Conservation (phyloP, 2,113 vertebrate genomes). For the Lepus americanus region DNA sequence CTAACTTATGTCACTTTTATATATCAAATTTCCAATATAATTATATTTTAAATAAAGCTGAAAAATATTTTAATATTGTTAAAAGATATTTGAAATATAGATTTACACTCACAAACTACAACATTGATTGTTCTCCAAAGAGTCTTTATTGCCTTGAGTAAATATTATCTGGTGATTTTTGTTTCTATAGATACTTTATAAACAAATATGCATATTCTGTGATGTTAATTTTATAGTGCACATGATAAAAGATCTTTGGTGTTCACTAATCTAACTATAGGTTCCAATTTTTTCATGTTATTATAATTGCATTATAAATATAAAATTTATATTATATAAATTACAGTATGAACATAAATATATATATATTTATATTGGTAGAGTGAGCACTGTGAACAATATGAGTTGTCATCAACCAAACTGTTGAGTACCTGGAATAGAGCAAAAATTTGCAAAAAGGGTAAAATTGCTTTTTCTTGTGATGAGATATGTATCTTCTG, state of each 20-base stretch:
- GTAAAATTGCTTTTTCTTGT: neutral
- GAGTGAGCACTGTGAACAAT: neutral
- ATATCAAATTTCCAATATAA: neutral
- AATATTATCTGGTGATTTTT: conserved; percentile 22
- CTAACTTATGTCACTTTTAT: neutral
- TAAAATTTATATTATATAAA: no score
- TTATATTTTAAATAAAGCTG: neutral
- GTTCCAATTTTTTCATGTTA: neutral
- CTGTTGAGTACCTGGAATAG: neutral
- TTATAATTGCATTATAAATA: neutral
- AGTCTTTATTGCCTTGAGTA: neutral
- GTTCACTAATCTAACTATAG: neutral
- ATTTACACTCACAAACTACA: neutral
- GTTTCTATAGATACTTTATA: neutral
- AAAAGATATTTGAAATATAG: neutral
- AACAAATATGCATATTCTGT: neutral
- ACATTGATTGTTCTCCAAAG: neutral
- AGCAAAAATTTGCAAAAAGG: neutral
- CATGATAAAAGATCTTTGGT: neutral
- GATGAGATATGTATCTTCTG: neutral
- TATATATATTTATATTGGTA: neutral
- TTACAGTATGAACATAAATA: no score
- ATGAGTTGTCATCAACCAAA: neutral
- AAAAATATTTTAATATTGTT: conserved; percentile 39
- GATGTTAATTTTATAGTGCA: neutral